Percentiles rank a stretch among this genome's conserved stretches.
phyloP scores from a whole-genome alignment of 1,140 invertebrate species.

The Rhizoglyphus robini region DNA sequence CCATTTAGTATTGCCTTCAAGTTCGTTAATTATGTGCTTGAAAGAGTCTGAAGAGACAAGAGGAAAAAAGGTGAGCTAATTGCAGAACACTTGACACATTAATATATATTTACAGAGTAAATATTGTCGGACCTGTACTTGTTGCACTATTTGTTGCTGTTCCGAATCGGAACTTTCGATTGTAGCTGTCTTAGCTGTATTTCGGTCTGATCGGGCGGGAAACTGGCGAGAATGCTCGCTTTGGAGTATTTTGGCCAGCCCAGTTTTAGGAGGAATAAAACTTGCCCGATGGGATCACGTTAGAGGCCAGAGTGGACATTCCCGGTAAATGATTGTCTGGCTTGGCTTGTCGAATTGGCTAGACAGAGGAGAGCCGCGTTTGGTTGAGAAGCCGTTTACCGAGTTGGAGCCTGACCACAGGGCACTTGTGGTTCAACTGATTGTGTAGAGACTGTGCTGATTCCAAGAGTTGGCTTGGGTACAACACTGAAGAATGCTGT shows the following conservation, averaged over 20 bases:
- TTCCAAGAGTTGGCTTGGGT: not conserved
- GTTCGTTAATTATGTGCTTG: slow-evolving; percentile 10
- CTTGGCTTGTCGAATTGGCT: too few species aligned
- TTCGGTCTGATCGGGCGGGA: slow-evolving; percentile 14
- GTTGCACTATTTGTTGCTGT: slow-evolving; percentile 24
- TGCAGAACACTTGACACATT: too few species aligned
- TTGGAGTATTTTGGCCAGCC: not conserved
- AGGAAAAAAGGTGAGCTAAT: too few species aligned
- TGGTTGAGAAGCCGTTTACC: not conserved
- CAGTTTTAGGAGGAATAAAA: not conserved
- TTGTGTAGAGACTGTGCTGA: not conserved
- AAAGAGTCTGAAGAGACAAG: slow-evolving; percentile 22
- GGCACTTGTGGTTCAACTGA: not conserved
- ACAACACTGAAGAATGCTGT: not conserved
- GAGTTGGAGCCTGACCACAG: not conserved
- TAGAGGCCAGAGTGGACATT: not conserved
- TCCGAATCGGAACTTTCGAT: too few species aligned
- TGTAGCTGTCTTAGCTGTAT: slow-evolving; percentile 21
- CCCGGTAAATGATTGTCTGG: not conserved
- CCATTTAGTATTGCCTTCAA: slow-evolving; percentile 1
- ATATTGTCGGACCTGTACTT: slow-evolving; percentile 23
- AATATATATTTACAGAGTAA: slow-evolving; percentile 16
- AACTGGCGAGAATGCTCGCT: not conserved
- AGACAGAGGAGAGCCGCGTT: not conserved
- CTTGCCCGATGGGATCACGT: not conserved